Evolutionary conservation across 2,113 vertebrate species (phyloP).

Genomic region (Pollimyrus isidori): DNA sequence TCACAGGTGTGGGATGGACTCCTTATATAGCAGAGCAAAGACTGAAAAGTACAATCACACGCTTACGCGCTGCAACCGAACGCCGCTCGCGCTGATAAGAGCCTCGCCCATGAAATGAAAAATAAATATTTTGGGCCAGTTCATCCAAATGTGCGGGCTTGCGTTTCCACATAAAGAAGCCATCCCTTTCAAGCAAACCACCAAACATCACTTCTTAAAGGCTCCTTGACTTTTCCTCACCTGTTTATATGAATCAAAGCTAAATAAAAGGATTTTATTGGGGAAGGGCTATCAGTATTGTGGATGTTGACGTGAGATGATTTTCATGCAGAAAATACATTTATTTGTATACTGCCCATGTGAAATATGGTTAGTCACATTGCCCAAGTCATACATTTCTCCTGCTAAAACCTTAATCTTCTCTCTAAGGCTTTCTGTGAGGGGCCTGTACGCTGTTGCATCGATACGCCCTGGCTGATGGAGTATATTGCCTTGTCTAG

Average conservation of each 20-base stretch:
- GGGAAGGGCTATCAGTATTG: background rate
- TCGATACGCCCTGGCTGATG: background rate
- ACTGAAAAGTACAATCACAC: background rate
- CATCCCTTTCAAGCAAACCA: background rate
- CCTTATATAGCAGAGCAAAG: background rate
- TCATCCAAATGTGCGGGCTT: background rate
- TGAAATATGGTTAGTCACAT: background rate
- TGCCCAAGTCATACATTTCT: background rate
- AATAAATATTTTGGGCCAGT: background rate
- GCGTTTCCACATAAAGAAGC: background rate
- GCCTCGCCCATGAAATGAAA: background rate
- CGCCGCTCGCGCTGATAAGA: background rate
- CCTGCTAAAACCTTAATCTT: background rate
- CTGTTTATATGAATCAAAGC: background rate
- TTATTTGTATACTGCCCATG: background rate
- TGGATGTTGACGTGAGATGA: background rate
- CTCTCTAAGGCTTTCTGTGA: background rate
- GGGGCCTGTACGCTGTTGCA: background rate
- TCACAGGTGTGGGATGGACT: background rate
- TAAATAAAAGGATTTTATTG: background rate
- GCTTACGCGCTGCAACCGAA: background rate
- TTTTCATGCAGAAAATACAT: background rate
- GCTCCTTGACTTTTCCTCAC: background rate
- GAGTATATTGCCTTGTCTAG: conserved; percentile 27
- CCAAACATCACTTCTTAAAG: background rate